Conservation (phyloP, 2,888 invertebrate genomes). For the Terebella lapidaria region DNA sequence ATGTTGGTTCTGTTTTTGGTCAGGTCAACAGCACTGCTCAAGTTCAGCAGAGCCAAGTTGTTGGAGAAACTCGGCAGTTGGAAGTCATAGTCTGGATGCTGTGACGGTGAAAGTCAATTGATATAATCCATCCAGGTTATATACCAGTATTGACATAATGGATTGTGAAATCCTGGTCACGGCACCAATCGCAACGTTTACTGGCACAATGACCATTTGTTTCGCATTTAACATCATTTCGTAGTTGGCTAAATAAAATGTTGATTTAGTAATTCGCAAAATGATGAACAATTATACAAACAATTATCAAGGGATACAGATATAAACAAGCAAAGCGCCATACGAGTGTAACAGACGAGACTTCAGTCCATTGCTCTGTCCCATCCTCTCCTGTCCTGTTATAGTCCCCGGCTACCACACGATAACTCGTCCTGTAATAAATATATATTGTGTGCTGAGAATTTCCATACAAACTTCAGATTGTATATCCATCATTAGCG, state of each 20-base stretch:
- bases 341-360: no score
- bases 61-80: not conserved
- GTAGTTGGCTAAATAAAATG: no score
- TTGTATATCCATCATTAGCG: not conserved
- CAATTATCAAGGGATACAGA: no score
- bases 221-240: no score
- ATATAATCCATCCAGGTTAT: not conserved
- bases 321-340: no score
- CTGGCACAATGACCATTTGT: no score
- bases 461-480: not conserved
- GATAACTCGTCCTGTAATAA: not conserved
- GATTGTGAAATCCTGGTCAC: no score
- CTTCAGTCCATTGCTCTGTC: not conserved
- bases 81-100: slow-evolving; percentile 7
- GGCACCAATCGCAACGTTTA: no score
- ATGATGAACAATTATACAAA: no score
- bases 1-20: not conserved
- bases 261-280: no score
- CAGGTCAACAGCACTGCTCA: not conserved
- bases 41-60: slow-evolving; percentile 6
- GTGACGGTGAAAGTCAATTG: not conserved
- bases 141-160: no score
- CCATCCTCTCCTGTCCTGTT: not conserved
- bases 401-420: not conserved
- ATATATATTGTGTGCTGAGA: not conserved